Evolutionary conservation across 2,113 vertebrate genomes (phyloP).

Genomic region (Garra rufa): DNA sequence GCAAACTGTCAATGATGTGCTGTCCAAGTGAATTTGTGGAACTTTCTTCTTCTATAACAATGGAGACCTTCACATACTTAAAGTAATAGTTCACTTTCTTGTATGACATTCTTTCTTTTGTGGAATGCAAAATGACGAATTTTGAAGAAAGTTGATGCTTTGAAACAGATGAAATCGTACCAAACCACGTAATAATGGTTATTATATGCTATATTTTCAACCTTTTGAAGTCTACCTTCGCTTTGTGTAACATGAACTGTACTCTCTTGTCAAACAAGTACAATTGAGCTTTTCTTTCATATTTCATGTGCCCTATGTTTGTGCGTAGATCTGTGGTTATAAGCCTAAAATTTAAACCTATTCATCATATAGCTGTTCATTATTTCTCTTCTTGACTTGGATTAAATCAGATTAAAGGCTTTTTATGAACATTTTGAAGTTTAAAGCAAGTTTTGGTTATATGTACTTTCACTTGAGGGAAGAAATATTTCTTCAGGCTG

Average conservation of each 20-base stretch:
- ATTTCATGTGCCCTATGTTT: too few species aligned
- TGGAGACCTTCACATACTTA: neutral
- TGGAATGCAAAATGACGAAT: neutral
- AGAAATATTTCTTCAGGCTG: too few species aligned
- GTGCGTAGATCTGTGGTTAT: neutral
- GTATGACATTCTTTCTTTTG: neutral
- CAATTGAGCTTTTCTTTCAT: too few species aligned
- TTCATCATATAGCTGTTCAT: neutral
- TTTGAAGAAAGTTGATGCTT: neutral
- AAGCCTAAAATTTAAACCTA: neutral
- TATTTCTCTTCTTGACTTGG: neutral
- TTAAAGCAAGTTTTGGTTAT: neutral
- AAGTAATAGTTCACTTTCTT: neutral
- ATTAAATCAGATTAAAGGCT: neutral
- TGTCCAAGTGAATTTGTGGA: neutral
- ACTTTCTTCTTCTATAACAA: neutral
- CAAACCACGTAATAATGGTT: neutral
- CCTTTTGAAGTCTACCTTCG: neutral
- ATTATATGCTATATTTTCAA: neutral
- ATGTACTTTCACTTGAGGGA: too few species aligned
- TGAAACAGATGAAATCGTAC: neutral
- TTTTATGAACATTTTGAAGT: neutral
- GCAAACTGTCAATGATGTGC: neutral
- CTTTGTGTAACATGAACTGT: neutral
- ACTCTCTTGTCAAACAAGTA: too few species aligned